Evolutionary conservation across 2,797 vertebrate species (phyloP), one percentile per base, ranked within the genome.

Genomic region (Odontamblyopus rebecca): DNA sequence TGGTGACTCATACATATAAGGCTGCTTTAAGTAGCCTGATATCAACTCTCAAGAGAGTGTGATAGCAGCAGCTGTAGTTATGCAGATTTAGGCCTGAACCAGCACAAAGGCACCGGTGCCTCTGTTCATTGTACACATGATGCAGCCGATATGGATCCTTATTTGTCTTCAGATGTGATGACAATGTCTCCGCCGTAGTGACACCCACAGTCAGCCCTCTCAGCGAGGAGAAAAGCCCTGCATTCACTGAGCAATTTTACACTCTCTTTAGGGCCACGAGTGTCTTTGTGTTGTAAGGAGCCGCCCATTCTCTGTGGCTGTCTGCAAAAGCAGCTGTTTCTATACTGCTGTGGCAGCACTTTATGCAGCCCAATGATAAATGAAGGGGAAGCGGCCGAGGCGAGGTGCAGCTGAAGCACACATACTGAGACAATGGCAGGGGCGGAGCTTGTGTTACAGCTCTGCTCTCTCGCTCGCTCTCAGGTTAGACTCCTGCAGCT

Each of bases 301-400:
- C 73, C 72, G 84, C 78, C 88, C 80, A 87, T 93, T 93, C 91
- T 92, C 86, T 77, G 69, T 60, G 76, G 73, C 76, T 68, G 84
- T 79, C 82, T 87, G 82, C 77, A 84, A 85, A 95, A 96, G 96
- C 97, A 98, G 97, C 97, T 98, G 96, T 95, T 96, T 92, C 79
- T 89, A 95, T 92, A 93, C 90, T 72, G 91, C 91, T 82, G 88
- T 90, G 89, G 90, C 92, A 91, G 91, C 89, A 92, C 92, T 93
- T 93, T 91, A 92, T 89, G 88, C 83, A 88, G 90, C 90, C 87
- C 89, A 92, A 94, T 96, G 95, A 97, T 94, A 94, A 95, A 98
- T 96, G 91, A 88, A 88, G 88, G 84, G 75, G 76, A 90, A 82
- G 85, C 76, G 77, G 88, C 83, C 82, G 85, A 86, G 80, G 86